Conservation (phyloP, 2,888 invertebrate genomes). For the Pyrrhosoma nymphula region DNA sequence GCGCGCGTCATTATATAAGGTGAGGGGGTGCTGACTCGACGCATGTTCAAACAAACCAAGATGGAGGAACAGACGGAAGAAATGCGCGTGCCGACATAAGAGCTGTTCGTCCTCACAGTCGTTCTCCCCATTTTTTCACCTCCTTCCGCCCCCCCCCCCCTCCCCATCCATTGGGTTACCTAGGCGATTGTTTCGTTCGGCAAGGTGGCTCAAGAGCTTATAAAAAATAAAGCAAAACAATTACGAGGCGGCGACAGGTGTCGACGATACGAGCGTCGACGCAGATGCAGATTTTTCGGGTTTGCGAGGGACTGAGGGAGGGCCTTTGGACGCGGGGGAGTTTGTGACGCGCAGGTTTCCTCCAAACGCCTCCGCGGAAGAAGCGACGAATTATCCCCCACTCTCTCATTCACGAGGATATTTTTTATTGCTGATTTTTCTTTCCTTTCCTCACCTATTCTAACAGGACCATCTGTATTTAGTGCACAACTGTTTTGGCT, state of each 20-base stretch:
- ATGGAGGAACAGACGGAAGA: not conserved
- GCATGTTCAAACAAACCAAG: not conserved
- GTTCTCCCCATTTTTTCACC: not conserved
- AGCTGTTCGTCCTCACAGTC: not conserved
- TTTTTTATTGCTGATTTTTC: too few relatives aligned
- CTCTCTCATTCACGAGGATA: too few relatives aligned
- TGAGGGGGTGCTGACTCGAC: constrained; percentile 42
- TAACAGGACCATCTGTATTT: too few relatives aligned
- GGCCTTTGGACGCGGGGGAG: too few relatives aligned
- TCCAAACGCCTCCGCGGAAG: too few relatives aligned
- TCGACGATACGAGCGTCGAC: too few relatives aligned
- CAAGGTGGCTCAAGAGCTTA: not conserved
- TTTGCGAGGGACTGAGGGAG: not conserved
- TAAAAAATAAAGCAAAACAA: not conserved
- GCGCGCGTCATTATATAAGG: constrained; percentile 25
- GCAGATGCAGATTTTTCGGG: not conserved
- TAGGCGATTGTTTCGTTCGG: not conserved
- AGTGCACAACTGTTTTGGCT: too few relatives aligned
- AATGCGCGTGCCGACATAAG: not conserved
- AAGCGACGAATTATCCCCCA: too few relatives aligned
- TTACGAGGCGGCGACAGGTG: not conserved
- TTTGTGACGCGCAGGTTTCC: too few relatives aligned
- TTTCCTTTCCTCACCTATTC: too few relatives aligned
- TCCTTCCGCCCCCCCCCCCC: not conserved
- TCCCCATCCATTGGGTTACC: too few relatives aligned